These are phyloP conservation scores for Echinometra lucunter DNA, from an alignment of 53 echinoderm and acorn worm species.

Conservation along the genomic window DNA sequence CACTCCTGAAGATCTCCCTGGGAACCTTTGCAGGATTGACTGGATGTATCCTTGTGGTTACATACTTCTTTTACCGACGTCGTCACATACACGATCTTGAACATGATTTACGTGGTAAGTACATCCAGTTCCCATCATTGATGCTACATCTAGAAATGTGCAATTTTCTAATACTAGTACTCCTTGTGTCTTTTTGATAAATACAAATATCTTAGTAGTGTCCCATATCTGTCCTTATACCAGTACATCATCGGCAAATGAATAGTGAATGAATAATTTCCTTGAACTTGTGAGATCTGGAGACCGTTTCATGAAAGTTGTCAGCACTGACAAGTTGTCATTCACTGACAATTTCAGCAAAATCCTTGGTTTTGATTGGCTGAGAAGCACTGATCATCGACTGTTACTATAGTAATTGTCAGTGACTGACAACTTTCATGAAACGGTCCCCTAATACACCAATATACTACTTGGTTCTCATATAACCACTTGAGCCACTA, in stretches of 20 bases:
- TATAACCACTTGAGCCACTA: too few relatives aligned
- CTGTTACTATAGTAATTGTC: too few relatives aligned
- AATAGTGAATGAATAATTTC: not conserved
- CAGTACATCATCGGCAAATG: not conserved
- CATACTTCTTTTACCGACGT: constrained; percentile 87
- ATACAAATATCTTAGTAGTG: not conserved
- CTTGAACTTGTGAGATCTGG: too few relatives aligned
- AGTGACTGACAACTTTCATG: too few relatives aligned
- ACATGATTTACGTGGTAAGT: constrained; percentile 39
- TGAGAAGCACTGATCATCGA: too few relatives aligned
- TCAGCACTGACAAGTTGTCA: too few relatives aligned
- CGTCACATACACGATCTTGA: constrained; percentile 80
- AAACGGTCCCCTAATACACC: too few relatives aligned
- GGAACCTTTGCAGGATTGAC: constrained; percentile 77
- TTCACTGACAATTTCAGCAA: too few relatives aligned
- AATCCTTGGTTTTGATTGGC: too few relatives aligned
- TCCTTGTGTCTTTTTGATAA: not conserved
- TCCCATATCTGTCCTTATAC: not conserved
- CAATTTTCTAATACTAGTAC: not conserved
- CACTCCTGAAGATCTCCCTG: constrained; percentile 72
- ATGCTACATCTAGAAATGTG: not conserved
- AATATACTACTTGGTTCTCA: too few relatives aligned
- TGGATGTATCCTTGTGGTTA: constrained; percentile 70
- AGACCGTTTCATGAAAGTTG: too few relatives aligned
- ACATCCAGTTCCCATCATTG: not conserved